phyloP scores from a whole-genome alignment of 2,113 vertebrate species.

The Microcebus ravelobensis region DNA sequence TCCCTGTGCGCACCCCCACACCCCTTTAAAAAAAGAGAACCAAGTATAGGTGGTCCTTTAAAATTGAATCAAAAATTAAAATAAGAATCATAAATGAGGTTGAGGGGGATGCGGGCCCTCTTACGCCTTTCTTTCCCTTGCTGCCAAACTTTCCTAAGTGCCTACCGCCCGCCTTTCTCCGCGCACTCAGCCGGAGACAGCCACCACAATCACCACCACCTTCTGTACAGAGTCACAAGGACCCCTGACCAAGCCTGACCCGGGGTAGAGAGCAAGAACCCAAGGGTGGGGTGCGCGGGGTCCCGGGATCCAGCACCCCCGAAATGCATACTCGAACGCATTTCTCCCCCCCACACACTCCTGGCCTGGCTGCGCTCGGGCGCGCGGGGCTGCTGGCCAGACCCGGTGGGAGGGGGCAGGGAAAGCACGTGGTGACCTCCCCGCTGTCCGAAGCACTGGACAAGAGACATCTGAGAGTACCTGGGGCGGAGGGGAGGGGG shows the following conservation, averaged over 20 bases:
- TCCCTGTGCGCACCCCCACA: constrained; percentile 21
- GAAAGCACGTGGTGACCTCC: constrained; percentile 74
- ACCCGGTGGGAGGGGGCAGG: neutral
- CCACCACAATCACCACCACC: constrained; percentile 24
- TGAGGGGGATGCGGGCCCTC: neutral
- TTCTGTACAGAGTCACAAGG: neutral
- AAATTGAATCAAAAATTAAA: constrained; percentile 57
- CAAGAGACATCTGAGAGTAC: neutral
- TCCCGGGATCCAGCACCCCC: neutral
- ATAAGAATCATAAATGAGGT: neutral
- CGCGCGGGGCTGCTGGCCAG: neutral
- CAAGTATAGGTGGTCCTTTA: constrained; percentile 28
- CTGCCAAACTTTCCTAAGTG: constrained; percentile 74
- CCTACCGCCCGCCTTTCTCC: constrained; percentile 32
- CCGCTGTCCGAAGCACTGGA: neutral
- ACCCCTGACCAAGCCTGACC: neutral
- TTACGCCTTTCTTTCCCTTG: constrained; percentile 11
- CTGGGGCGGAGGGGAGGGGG: neutral
- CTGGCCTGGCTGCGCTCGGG: neutral
- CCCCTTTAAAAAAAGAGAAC: constrained; percentile 29
- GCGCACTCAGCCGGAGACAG: neutral
- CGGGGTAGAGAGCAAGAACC: constrained; percentile 1
- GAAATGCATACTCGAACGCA: neutral
- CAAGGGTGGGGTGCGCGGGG: constrained; percentile 48
- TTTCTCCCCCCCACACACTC: constrained; percentile 60